Evolutionary conservation across 2,797 vertebrate genomes (phyloP).

Genomic region (Pipistrellus nathusii): DNA sequence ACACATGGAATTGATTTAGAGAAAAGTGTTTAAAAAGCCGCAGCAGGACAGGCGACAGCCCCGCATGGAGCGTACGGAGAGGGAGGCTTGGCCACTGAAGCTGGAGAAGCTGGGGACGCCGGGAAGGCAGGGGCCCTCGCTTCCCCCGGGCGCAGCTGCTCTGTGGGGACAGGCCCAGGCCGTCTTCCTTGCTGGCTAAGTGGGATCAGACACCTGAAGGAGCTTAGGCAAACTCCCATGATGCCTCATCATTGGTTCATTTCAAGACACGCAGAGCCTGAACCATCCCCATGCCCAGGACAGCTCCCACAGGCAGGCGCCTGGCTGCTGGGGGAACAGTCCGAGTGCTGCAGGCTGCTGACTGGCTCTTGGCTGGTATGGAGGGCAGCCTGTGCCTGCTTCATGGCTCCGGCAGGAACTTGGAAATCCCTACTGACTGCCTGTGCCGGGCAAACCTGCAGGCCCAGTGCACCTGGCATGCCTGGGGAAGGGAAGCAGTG

Average conservation of each 20-base stretch:
- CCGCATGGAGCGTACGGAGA: background rate
- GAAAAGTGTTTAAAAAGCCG: background rate
- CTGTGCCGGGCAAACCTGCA: too few species aligned
- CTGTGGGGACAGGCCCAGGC: background rate
- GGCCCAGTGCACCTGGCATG: background rate
- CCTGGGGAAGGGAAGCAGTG: background rate
- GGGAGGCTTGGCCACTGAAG: background rate
- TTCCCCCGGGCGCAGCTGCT: too few species aligned
- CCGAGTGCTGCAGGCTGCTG: background rate
- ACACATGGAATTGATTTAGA: background rate
- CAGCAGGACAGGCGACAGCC: background rate
- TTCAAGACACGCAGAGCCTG: background rate
- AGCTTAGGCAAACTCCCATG: background rate
- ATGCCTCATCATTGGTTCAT: background rate
- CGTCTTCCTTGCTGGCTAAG: background rate
- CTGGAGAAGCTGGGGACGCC: background rate
- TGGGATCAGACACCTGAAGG: background rate
- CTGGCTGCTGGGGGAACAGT: background rate
- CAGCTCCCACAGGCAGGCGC: background rate
- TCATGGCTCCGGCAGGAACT: background rate
- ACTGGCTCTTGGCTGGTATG: background rate
- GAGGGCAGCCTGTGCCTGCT: background rate
- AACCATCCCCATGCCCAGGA: background rate
- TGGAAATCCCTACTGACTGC: background rate
- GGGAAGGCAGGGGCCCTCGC: too few species aligned